Evolutionary conservation across 2,797 vertebrate species (phyloP), one percentile per base, ranked within the genome.

Genomic region (Borostomias antarcticus): DNA sequence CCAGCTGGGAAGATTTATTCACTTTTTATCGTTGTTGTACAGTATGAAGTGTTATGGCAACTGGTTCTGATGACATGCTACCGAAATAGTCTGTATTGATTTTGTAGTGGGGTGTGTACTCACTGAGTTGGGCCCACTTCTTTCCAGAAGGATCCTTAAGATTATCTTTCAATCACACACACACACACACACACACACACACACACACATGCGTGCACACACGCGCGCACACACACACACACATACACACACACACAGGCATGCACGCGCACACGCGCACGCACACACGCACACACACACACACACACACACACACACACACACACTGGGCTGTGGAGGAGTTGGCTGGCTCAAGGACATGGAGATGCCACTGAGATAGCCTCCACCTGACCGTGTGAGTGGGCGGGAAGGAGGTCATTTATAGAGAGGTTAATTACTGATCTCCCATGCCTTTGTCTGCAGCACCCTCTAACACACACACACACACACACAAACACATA

Each of bases 371-470:
- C 19, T 45, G 23, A n/a, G 26, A 47, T 29, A 61, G 58, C 58
- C 58, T 29, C 37, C 26, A 6, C 10, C 8, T 40, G 56, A 58
- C 56, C 35, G 19, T 23, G 58, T 45, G 37, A 26, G 37, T 61
- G 58, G 28, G 58, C 19, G 58, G 40, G n/a, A n/a, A 5, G 15
- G 17, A 61, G 58, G 58, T 45, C n/a, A 47, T n/a, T 47, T 30
- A 29, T 45, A 61, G 28, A 29, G 11, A 61, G 23, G 40, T 51
- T 61, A n/a, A 45, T 61, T 61, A 47, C 58, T 47, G 37, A 61
- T n/a, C 28, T 29, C 58, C 17, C 58, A 30, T 40, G 47, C 40
- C 50, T 10, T 23, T 25, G 23, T 10, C 50, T 51, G 11, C 25
- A 17, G 40, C 40, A 43, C 15, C 40, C 15, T 43, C 48, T 19